Base-by-base conservation (phyloP, 2,888 invertebrate genomes). In the Erannis defoliaria region DNA sequence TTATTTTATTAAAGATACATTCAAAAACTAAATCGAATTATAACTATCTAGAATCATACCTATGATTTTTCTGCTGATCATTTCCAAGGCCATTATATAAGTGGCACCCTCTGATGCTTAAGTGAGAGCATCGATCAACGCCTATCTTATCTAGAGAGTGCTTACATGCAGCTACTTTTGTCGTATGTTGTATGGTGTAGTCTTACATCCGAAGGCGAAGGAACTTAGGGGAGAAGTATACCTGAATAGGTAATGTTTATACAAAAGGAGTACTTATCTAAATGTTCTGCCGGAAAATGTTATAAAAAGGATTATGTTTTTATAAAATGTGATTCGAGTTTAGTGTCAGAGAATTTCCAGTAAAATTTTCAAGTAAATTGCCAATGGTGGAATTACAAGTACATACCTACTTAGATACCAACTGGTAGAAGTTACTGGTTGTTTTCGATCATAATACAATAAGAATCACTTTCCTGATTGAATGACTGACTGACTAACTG, bases 101-200 rank as follows among this genome's bases (percentile, higher is more conserved):
- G 69, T 65, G 53, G 66, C 59, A 58, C 58, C 58, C 55, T 45
- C 59, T 43, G 45, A 55, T 64, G 72, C 72, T 70, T 73, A 70
- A 77, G 76, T 67, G 73, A 70, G 68, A 66, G 66, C 81, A 82
- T 84, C 80, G 77, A 82, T 82, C 82, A 80, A 51, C 68, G 49
- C 72, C 72, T 78, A 78, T 79, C 82, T 80, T 77, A 77, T 77
- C 77, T 64, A 55, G 46, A 35, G 64, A 51, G 64, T 55, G 45
- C 60, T 64, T 68, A 37, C 62, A 67, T 50, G 51, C 53, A 55
- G 58, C 64, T 50, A 55, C 64, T 55, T n/a, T n/a, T n/a, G n/a
- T n/a, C 55, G 46, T 61, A 26, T 26, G 8, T 6, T 5, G 35
- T 51, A 42, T 46, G 49, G 48, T 49, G 51, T 54, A 60, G 49